phyloP scores from a whole-genome alignment of 2,888 invertebrate genomes.

The Agrilus biguttatus region DNA sequence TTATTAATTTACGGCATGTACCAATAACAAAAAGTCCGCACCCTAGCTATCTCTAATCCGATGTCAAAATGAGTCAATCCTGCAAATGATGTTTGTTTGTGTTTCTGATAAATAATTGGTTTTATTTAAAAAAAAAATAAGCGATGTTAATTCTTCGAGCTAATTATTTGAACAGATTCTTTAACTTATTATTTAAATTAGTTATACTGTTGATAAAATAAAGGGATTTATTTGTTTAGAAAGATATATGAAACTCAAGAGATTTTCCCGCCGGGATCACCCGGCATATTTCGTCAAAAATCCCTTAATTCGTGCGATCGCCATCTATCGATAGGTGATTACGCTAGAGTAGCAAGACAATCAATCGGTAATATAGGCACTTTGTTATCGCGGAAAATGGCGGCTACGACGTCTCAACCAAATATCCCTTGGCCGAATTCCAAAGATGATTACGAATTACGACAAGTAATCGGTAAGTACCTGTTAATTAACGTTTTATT shows the following conservation, averaged over 20 bases:
- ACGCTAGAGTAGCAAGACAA: conserved; percentile 30
- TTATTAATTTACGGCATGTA: too few species aligned
- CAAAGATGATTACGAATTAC: conserved; percentile 83
- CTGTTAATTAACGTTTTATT: conserved; percentile 10
- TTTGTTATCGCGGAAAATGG: conserved; percentile 46
- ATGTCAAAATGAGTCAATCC: too few species aligned
- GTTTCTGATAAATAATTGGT: too few species aligned
- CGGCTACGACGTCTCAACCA: conserved; percentile 37
- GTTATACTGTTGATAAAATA: too few species aligned
- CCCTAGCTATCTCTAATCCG: too few species aligned
- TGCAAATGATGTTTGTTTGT: too few species aligned
- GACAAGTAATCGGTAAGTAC: conserved; percentile 80
- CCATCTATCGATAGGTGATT: conserved; percentile 26
- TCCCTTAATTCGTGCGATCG: conserved; percentile 30
- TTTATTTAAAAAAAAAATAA: too few species aligned
- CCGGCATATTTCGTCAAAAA: conserved; percentile 45
- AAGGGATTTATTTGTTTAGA: conserved; percentile 23
- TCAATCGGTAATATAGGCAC: conserved; percentile 35
- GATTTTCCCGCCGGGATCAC: conserved; percentile 42
- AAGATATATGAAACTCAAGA: conserved; percentile 40
- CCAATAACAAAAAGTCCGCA: too few species aligned
- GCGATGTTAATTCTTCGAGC: too few species aligned
- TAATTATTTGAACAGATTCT: too few species aligned
- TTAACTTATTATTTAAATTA: too few species aligned
- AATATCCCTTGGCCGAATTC: conserved; percentile 68